Conservation (phyloP, 2,797 vertebrate genomes). For the Pipistrellus kuhlii region DNA sequence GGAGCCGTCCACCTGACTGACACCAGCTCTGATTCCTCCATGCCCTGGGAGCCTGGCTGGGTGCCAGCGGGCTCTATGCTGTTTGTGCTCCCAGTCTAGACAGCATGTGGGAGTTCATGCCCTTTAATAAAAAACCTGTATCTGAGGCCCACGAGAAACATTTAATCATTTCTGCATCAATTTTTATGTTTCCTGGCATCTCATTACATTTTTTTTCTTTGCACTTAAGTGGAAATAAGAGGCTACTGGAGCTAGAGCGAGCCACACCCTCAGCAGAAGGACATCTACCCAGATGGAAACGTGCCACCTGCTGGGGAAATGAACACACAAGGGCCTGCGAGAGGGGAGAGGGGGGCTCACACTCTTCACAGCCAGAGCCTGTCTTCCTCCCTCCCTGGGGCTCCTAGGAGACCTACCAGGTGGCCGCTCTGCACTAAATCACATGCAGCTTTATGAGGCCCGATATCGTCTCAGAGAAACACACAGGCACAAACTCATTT, state of each 20-base stretch:
- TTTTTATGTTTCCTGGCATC: neutral
- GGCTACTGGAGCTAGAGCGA: neutral
- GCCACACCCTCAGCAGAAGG: neutral
- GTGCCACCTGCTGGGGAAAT: neutral
- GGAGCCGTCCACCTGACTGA: accelerated
- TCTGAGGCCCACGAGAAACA: neutral
- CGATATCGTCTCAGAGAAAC: neutral
- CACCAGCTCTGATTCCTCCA: accelerated
- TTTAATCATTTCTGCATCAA: neutral
- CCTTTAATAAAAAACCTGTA: neutral
- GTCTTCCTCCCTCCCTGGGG: neutral
- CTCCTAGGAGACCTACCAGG: accelerated
- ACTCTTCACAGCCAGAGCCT: neutral
- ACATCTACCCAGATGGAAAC: accelerated
- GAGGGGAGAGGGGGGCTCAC: accelerated
- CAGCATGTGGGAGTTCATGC: neutral
- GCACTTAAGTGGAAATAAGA: neutral
- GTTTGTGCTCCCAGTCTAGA: neutral
- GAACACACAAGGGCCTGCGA: neutral
- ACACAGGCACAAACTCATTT: neutral
- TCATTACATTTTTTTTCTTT: neutral
- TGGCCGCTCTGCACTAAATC: neutral
- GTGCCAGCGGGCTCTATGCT: neutral
- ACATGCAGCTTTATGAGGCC: neutral
- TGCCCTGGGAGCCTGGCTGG: neutral